phyloP scores from a whole-genome alignment of 1,140 invertebrate species.

The Bactericera cockerelli region DNA sequence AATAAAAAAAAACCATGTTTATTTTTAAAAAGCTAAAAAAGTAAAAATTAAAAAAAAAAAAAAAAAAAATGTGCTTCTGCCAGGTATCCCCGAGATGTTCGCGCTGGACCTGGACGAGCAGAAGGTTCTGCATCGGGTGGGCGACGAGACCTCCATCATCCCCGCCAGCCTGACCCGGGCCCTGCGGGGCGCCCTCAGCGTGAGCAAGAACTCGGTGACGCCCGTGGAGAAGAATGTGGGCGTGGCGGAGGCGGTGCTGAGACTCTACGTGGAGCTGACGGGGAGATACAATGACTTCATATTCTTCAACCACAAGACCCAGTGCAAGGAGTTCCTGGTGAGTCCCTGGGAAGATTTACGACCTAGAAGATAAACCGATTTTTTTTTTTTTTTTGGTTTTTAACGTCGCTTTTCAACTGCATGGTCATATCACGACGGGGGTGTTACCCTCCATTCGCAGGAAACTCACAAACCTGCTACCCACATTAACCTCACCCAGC shows the following conservation, averaged over 20 bases:
- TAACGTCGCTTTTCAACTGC: no score
- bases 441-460: no score
- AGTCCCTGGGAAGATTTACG: slow-evolving; percentile 15
- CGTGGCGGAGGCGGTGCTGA: slow-evolving; percentile 46
- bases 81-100: slow-evolving; percentile 29
- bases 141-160: slow-evolving; percentile 47
- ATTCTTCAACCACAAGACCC: slow-evolving; percentile 29
- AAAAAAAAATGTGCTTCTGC: no score
- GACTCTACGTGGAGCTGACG: slow-evolving; percentile 46
- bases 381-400: no score
- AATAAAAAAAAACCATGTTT: no score
- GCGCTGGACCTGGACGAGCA: slow-evolving; percentile 46
- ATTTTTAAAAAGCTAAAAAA: no score
- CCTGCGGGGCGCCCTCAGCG: slow-evolving; percentile 41
- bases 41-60: no score
- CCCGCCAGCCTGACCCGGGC: slow-evolving; percentile 40
- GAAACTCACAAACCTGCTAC: no score
- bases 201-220: slow-evolving; percentile 32
- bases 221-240: slow-evolving; percentile 39
- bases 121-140: slow-evolving; percentile 34
- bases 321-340: slow-evolving; percentile 38
- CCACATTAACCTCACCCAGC: no score
- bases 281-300: slow-evolving; percentile 42
- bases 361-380: neutral
- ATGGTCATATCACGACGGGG: no score